Evolutionary conservation across 2,113 vertebrate genomes (phyloP).

Genomic region (Phycodurus eques): DNA sequence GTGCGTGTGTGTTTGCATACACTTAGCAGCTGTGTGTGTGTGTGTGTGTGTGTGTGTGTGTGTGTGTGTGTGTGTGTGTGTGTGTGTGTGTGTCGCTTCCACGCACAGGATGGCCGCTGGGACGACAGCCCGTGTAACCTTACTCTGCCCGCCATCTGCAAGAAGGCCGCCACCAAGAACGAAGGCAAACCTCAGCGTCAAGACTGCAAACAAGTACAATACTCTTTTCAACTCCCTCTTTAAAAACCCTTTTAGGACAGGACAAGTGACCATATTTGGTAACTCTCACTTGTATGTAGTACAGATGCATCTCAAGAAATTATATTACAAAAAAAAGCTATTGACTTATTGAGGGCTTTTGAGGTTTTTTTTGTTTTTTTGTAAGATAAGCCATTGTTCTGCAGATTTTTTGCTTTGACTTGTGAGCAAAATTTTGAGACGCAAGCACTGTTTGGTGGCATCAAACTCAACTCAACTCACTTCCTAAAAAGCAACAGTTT

Average conservation of each 20-base stretch:
- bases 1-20: slow-evolving; percentile 22
- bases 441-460: too few species aligned
- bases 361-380: too few species aligned
- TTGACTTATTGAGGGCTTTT: too few species aligned
- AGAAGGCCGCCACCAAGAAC: slow-evolving; percentile 83
- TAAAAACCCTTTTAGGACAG: not conserved
- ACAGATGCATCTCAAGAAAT: not conserved
- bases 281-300: not conserved
- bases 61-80: slow-evolving; percentile 5
- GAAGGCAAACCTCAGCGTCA: slow-evolving; percentile 82
- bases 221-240: not conserved
- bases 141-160: slow-evolving; percentile 92
- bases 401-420: too few species aligned
- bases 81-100: slow-evolving; percentile 37
- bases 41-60: slow-evolving; percentile 11
- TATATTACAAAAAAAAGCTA: not conserved
- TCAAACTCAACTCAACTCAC: too few species aligned
- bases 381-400: too few species aligned
- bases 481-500: too few species aligned
- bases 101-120: slow-evolving; percentile 89
- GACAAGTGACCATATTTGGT: not conserved
- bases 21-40: slow-evolving; percentile 49
- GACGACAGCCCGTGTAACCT: slow-evolving; percentile 94
- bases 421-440: too few species aligned
- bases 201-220: slow-evolving; percentile 83